phyloP scores from a whole-genome alignment of 2,888 invertebrate genomes.

The Lithophane semibrunnea region DNA sequence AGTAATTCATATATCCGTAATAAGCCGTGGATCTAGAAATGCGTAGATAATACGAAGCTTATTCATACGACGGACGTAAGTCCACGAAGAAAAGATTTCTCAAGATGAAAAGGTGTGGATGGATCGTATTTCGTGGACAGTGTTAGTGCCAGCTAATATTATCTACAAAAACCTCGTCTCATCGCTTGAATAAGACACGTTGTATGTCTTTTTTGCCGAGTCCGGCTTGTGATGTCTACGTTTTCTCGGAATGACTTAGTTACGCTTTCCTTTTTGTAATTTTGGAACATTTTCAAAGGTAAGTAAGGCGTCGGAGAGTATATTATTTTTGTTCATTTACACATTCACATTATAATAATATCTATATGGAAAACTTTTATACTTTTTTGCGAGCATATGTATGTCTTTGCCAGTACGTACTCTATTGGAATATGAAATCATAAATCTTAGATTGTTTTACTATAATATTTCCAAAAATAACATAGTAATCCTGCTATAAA shows the following conservation, averaged over 20 bases:
- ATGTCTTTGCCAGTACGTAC: not conserved
- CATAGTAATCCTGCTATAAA: not conserved
- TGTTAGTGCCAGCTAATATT: constrained; percentile 37
- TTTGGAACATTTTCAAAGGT: constrained; percentile 26
- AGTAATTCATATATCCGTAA: constrained; percentile 53
- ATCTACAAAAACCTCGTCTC: constrained; percentile 45
- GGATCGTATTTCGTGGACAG: constrained; percentile 47
- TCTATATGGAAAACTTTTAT: not conserved
- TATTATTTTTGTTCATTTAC: constrained; percentile 17
- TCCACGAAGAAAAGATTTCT: constrained; percentile 53
- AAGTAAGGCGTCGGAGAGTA: constrained; percentile 6
- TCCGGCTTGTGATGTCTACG: constrained; percentile 22
- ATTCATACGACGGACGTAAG: constrained; percentile 52
- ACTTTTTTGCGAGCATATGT: not conserved
- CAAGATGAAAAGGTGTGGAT: constrained; percentile 61
- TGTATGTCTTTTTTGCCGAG: constrained; percentile 19
- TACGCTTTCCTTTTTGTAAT: constrained; percentile 37
- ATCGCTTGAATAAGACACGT: constrained; percentile 28
- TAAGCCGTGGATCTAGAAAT: constrained; percentile 53
- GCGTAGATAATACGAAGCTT: constrained; percentile 55
- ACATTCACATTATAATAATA: constrained; percentile 17
- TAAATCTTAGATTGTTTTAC: not conserved
- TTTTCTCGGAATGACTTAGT: constrained; percentile 24
- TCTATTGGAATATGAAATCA: not conserved
- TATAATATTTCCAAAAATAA: not conserved